Evolutionary conservation across 2,888 invertebrate genomes (phyloP).

Genomic region (Dynastes grantii): DNA sequence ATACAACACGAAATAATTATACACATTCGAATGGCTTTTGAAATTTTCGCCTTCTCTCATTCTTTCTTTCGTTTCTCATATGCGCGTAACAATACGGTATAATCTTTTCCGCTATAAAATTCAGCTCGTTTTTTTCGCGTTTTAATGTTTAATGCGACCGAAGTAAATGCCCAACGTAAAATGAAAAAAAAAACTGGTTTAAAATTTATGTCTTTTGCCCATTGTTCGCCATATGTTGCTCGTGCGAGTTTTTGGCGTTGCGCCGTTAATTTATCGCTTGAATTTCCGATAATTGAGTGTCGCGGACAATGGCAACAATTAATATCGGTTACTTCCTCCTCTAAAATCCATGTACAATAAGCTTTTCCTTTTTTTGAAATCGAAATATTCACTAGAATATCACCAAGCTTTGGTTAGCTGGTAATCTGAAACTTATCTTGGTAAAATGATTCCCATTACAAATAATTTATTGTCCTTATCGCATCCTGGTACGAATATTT

Average conservation of each 20-base stretch:
- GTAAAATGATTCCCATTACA: no score
- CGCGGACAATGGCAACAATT: no score
- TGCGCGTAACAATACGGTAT: conserved; percentile 1
- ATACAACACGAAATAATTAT: conserved; percentile 47
- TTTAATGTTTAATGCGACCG: conserved; percentile 5
- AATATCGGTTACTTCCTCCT: no score
- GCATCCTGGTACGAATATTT: no score
- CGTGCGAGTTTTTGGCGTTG: background rate
- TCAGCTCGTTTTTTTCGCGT: background rate
- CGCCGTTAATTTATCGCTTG: conserved; percentile 1
- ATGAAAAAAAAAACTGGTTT: background rate
- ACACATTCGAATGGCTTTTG: conserved; percentile 24
- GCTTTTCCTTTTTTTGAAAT: no score
- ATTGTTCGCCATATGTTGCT: conserved; percentile 17
- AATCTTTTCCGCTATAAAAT: conserved; percentile 2
- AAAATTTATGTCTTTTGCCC: conserved; percentile 14
- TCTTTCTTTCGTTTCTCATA: background rate
- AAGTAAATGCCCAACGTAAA: background rate
- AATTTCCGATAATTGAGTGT: background rate
- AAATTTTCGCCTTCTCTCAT: conserved; percentile 26
- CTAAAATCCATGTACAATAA: no score
- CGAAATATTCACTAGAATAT: no score
- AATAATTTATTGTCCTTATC: no score
- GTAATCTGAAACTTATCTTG: no score
- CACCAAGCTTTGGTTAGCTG: no score